Evolutionary conservation across 2,888 invertebrate genomes (phyloP).

Genomic region (Melikaiella ostensackeni): DNA sequence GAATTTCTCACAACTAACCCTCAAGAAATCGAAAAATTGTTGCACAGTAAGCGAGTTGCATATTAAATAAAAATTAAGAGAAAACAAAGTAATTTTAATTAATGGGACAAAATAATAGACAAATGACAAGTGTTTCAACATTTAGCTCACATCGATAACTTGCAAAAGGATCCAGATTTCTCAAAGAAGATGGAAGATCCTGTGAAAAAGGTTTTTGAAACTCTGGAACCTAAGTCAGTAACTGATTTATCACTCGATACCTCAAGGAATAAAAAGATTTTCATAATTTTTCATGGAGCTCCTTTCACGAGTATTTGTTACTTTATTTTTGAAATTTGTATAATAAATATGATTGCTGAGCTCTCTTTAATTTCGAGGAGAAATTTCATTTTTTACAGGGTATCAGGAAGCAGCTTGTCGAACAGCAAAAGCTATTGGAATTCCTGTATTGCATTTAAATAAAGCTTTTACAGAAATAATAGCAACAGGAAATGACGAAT

Average conservation of each 20-base stretch:
- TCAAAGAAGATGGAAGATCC: constrained; percentile 66
- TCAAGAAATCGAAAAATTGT: constrained; percentile 49
- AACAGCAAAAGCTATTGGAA: constrained; percentile 68
- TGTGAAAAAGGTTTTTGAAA: constrained; percentile 62
- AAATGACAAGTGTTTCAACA: constrained; percentile 8
- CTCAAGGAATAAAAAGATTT: constrained; percentile 64
- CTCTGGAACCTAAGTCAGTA: constrained; percentile 45
- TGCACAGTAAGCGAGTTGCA: constrained; percentile 54
- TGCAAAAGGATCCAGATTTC: constrained; percentile 58
- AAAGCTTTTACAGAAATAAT: constrained; percentile 61
- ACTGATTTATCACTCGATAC: constrained; percentile 40
- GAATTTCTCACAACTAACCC: constrained; percentile 41
- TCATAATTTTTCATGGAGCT: constrained; percentile 78
- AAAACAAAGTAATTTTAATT: no score
- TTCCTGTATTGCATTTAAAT: constrained; percentile 63
- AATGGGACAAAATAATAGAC: not conserved
- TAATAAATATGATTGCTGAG: not conserved
- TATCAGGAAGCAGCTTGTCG: constrained; percentile 79
- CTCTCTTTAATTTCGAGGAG: not conserved
- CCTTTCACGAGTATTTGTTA: constrained; percentile 72
- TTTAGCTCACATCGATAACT: constrained; percentile 62
- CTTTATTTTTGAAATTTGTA: not conserved
- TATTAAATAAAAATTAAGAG: no score
- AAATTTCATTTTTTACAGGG: constrained; percentile 61
- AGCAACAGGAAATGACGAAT: constrained; percentile 53